These are phyloP conservation scores for Platycheirus albimanus DNA, from an alignment of 2,888 invertebrate species.

Conservation along the genomic window DNA sequence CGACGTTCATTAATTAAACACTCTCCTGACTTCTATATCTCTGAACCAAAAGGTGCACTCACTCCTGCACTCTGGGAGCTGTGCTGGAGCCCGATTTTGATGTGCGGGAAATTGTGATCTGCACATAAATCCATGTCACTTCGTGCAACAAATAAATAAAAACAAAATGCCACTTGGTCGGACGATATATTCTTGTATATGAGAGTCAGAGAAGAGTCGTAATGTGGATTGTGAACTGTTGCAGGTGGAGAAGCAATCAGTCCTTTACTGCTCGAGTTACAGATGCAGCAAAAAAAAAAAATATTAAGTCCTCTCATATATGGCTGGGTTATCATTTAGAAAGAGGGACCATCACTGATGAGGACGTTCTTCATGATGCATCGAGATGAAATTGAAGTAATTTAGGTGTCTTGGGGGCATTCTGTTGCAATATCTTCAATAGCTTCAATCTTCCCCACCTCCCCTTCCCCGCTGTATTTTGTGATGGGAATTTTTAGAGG, in stretches of 20 bases:
- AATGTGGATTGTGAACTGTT: slow-evolving; percentile 36
- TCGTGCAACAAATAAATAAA: slow-evolving; percentile 70
- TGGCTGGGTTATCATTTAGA: slow-evolving; percentile 57
- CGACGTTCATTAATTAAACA: slow-evolving; percentile 74
- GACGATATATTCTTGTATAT: too few species aligned
- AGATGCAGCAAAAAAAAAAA: neutral
- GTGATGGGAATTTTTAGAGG: slow-evolving; percentile 60
- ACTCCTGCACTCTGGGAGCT: neutral
- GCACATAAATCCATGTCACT: slow-evolving; percentile 74
- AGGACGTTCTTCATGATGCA: slow-evolving; percentile 63
- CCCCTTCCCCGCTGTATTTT: neutral
- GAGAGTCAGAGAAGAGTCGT: slow-evolving; percentile 12
- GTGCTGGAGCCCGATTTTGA: slow-evolving; percentile 49
- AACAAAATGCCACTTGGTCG: slow-evolving; percentile 69
- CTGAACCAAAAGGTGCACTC: neutral
- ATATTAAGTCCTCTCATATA: slow-evolving; percentile 9
- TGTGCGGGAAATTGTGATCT: slow-evolving; percentile 73
- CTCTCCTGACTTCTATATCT: slow-evolving; percentile 19
- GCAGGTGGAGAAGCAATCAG: slow-evolving; percentile 63
- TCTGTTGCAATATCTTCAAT: too few species aligned
- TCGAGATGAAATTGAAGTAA: slow-evolving; percentile 73
- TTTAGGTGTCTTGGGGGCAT: slow-evolving; percentile 56
- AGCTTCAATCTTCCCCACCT: neutral
- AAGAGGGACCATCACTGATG: slow-evolving; percentile 32
- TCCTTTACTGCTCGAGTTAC: slow-evolving; percentile 36